Percentiles rank a stretch among this genome's conserved stretches.
phyloP scores from a whole-genome alignment of 2,113 vertebrate genomes.

The Canis aureus region DNA sequence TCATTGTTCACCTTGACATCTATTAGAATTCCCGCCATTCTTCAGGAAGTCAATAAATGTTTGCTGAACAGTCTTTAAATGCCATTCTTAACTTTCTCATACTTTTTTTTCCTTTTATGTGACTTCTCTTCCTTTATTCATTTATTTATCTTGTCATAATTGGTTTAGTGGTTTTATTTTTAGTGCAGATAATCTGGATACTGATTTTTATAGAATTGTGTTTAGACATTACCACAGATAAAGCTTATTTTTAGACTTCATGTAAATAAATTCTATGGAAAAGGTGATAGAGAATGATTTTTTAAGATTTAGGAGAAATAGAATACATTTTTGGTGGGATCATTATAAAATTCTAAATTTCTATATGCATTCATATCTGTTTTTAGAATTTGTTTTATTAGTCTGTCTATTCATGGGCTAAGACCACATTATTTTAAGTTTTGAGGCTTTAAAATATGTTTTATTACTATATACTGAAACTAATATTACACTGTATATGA shows the following conservation, averaged over 20 bases:
- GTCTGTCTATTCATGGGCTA: neutral
- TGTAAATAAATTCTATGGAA: neutral
- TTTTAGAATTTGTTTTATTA: neutral
- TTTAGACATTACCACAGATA: neutral
- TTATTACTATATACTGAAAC: neutral
- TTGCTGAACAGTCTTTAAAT: neutral
- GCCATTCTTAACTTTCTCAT: neutral
- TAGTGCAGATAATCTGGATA: neutral
- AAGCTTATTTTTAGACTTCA: slow-evolving; percentile 30
- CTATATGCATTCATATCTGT: neutral
- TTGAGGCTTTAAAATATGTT: neutral
- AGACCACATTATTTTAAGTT: neutral
- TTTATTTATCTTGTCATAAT: neutral
- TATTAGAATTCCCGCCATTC: neutral
- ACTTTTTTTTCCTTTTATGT: neutral
- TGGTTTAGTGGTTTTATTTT: neutral
- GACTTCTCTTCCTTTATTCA: neutral
- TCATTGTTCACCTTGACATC: neutral
- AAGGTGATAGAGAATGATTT: neutral
- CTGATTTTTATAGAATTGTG: slow-evolving; percentile 24
- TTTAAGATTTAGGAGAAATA: slow-evolving; percentile 39
- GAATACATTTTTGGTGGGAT: slow-evolving; percentile 23
- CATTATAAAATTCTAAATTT: slow-evolving; percentile 4
- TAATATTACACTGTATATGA: neutral
- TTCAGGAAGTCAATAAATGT: neutral